A percentile compares a stretch with the other conserved stretches of the same genome.
Conservation (phyloP, 1,140 invertebrate genomes). For the Cotesia typhae region DNA sequence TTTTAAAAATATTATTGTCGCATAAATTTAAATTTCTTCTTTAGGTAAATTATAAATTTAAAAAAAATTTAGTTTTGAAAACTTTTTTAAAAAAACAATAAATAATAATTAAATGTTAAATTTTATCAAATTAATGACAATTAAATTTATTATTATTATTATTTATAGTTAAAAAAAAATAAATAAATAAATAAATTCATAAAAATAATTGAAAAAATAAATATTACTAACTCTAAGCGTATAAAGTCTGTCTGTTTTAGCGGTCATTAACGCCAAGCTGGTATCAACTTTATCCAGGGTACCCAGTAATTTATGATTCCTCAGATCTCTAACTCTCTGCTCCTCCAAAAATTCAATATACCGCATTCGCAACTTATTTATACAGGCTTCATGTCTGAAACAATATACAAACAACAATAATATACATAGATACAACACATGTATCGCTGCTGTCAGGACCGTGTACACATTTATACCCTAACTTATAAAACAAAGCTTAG, state of each 20-base stretch:
- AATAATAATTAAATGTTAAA: too few relatives aligned
- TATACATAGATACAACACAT: too few relatives aligned
- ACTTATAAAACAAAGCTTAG: constrained; percentile 1
- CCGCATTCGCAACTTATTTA: constrained; percentile 66
- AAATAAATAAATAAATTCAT: background rate
- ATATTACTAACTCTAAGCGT: constrained; percentile 65
- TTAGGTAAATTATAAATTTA: too few relatives aligned
- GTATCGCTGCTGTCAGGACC: too few relatives aligned
- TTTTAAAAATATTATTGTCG: too few relatives aligned
- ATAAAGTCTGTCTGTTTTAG: constrained; percentile 71
- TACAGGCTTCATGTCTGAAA: constrained; percentile 60
- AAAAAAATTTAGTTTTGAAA: too few relatives aligned
- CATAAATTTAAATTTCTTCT: too few relatives aligned
- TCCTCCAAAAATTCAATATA: constrained; percentile 72
- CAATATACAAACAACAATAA: constrained; percentile 14
- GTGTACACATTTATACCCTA: too few relatives aligned
- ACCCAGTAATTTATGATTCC: constrained; percentile 69
- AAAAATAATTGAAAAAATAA: background rate
- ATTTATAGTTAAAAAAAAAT: background rate
- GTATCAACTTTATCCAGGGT: constrained; percentile 69
- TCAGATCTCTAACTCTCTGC: constrained; percentile 67
- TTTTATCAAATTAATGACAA: too few relatives aligned
- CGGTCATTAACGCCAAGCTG: constrained; percentile 66
- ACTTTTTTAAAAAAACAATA: too few relatives aligned
- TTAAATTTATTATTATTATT: too few relatives aligned